Evolutionary conservation across 2,113 vertebrate genomes (phyloP), one percentile per base, ranked within the genome.

Genomic region (Brachyhypopomus occidentalis): DNA sequence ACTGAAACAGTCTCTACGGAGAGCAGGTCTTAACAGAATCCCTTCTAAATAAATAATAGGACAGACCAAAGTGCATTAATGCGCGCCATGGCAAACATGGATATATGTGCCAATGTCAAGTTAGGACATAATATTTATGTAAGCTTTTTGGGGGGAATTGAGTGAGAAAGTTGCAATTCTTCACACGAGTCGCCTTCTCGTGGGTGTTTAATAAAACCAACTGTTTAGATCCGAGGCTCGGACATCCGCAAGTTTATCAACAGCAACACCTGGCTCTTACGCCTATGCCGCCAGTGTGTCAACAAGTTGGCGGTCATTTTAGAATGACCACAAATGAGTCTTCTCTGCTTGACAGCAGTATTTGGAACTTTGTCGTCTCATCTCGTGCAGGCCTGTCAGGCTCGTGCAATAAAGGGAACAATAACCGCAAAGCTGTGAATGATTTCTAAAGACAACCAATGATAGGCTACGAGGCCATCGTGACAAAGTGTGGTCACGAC

Each of bases 241-340:
- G 30, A 30, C 30, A 30, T 30, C 30, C 30, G 27, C 30, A 6
- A 4, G 56, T 58, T 58, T 16, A 17, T 58, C 8, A 58, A 34
- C 27, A 7, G 27, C 27, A 19, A 25, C 63, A 30, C 16, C 63
- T 34, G 27, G 27, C 3, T 34, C 27, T 9, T 5, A 66, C 17
- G 6, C 2, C 14, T 34, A 16, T 38, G 19, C 16, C 5, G 62
- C 25, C 25, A 30, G n/a, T 20, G 6, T 67, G 78, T 79, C 84
- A 85, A 82, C 84, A 85, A 75, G 84, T 82, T 75, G 80, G 22
- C 62, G 56, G 34, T 66, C 58, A 45, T 41, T 70, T 11, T 5
- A 17, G 16, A 8, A n/a, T n/a, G 64, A 62, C 73, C 20, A 56
- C n/a, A 14, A 58, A 52, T 20, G 34, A 36, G 8, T 14, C 7